A percentile compares a stretch with the other conserved stretches of the same genome.
phyloP scores from a whole-genome alignment of 2,113 vertebrate species.

The Macquaria australasica region DNA sequence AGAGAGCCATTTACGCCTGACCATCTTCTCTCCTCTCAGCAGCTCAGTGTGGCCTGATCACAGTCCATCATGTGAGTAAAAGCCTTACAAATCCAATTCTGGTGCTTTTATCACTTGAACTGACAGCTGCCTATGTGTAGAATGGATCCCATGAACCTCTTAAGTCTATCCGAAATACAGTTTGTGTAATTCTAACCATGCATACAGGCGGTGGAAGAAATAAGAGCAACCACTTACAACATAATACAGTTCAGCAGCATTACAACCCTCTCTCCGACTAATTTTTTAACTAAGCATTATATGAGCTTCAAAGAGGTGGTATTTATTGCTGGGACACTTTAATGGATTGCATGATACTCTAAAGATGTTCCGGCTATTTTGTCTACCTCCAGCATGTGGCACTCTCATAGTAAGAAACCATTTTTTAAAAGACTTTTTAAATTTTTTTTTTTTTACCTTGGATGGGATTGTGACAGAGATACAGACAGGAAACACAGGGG shows the following conservation, averaged over 20 bases:
- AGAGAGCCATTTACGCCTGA: slow-evolving; percentile 58
- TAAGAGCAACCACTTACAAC: slow-evolving; percentile 1
- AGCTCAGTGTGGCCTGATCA: slow-evolving; percentile 57
- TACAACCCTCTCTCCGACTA: not conserved
- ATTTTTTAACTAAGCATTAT: not conserved
- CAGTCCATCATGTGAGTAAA: slow-evolving; percentile 62
- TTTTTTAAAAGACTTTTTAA: not conserved
- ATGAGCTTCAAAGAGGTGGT: not conserved
- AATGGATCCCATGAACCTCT: slow-evolving; percentile 42
- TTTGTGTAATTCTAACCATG: slow-evolving; percentile 26
- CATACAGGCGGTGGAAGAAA: slow-evolving; percentile 10
- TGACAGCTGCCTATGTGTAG: slow-evolving; percentile 44
- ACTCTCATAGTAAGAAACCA: not conserved
- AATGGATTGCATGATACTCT: not conserved
- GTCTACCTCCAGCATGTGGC: not conserved
- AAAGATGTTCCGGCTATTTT: not conserved
- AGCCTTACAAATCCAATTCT: slow-evolving; percentile 66
- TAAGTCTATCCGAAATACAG: slow-evolving; percentile 17
- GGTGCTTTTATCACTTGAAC: slow-evolving; percentile 44
- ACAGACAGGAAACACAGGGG: not conserved
- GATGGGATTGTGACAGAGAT: not conserved
- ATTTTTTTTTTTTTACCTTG: not conserved
- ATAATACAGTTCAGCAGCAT: slow-evolving; percentile 19
- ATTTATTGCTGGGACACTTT: not conserved
- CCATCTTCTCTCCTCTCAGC: slow-evolving; percentile 59